Evolutionary conservation across 2,113 vertebrate genomes (phyloP), one percentile per base, ranked within the genome.

Genomic region (Tragulus kanchil): DNA sequence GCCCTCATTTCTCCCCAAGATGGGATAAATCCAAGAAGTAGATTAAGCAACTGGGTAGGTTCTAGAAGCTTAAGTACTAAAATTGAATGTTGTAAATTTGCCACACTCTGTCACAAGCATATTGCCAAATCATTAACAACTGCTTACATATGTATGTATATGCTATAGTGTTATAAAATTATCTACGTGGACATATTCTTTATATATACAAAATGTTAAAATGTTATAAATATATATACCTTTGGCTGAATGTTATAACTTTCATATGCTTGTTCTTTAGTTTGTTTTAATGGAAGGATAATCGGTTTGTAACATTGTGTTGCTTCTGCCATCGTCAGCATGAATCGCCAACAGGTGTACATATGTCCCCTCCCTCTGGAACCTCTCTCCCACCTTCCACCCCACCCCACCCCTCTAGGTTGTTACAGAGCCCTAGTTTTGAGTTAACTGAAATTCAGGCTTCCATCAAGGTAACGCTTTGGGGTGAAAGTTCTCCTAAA

Each of bases 41-140:
- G 87, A 93, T 85, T 36, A 77, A 21, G 25, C n/a, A 90, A 48
- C 26, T 6, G 16, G 26, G 87, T 78, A 2, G n/a, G 13, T 31
- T 78, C 28, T 65, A 64, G 62, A 84, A 96, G 48, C 83, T 54
- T 28, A 71, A 95, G 16, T 77, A 79, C n/a, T 54, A 58, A 96
- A 82, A 42, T 26, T 23, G 28, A 64, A 89, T 8, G 15, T 54
- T 71, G 6, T 84, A 45, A 87, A 92, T 85, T 87, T 48, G 67
- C 52, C 45, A 52, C 14, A 58, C 86, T 86, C 71, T 25, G 21
- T 94, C 64, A 59, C 52, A 87, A 64, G 93, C 31, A 81, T 54
- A 94, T 31, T 21, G 13, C 7, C 71, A 90, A 85, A 69, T 62
- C 12, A 85, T 48, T 78, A 36, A 36, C 36, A 36, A 36, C 36